Evolutionary conservation across 1,140 invertebrate genomes (phyloP), one percentile per base, ranked within the genome.

Genomic region (Zaprionus ghesquierei): DNA sequence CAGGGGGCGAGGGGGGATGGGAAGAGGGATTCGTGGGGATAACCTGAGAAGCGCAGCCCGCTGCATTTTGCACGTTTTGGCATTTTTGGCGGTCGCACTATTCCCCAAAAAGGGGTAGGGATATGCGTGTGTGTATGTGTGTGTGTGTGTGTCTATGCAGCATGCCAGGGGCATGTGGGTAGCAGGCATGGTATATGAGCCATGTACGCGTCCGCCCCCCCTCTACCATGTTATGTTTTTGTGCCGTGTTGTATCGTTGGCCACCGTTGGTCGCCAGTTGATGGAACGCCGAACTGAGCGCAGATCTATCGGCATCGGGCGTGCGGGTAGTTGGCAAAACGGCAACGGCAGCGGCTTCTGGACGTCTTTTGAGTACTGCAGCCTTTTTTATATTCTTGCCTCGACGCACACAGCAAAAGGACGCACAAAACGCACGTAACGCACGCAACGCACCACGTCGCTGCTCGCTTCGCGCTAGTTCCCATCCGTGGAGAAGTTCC

Each of bases 371-470:
- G 90, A 91, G 90, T 91, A 81, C 65, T 78, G 90, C n/a, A 5
- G n/a, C 89, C 90, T 89, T 91, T 91, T 91, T 91, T 91, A 91
- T 91, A 91, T 90, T 87, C 82, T 90, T 81, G 81, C 80, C 82
- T 84, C 80, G 89, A 82, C 89, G 77, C 81, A 87, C 78, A 75
- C 71, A 69, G 72, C 65, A 86, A 85, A 85, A 85, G 81, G 76
- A 69, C 66, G 53, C 72, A 63, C 35, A 35, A 68, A 77, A 74
- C 68, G 77, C 66, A 66, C 66, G 63, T n/a, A n/a, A n/a, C n/a
- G n/a, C n/a, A n/a, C 77, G 65, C 27, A 29, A 8, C 6, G 35
- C 70, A 61, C 38, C 56, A 49, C 71, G n/a, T 54, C 62, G 56
- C 75, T 41, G 18, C 18, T 20, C 41, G 27, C 6, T 5, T 29